phyloP scores from a whole-genome alignment of 2,888 invertebrate genomes.

The Gymnosoma rotundatum region DNA sequence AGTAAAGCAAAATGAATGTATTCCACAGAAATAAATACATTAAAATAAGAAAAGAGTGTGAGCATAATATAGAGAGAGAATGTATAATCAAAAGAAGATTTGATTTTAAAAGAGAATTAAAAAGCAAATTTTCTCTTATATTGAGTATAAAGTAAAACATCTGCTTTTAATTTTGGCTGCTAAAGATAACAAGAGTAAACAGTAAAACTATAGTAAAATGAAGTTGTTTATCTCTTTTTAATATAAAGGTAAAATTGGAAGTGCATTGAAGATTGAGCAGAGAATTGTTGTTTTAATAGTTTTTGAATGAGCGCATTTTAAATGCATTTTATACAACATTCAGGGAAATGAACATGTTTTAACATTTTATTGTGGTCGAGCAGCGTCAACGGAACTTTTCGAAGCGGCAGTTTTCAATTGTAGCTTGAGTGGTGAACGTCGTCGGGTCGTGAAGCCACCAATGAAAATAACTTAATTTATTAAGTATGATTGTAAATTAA shows the following conservation, averaged over 20 bases:
- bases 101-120: constrained; percentile 15
- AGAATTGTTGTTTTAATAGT: constrained; percentile 37
- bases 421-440: constrained; percentile 80
- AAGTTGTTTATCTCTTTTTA: neutral
- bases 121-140: constrained; percentile 11
- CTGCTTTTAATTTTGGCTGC: constrained; percentile 38
- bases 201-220: neutral
- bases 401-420: constrained; percentile 78
- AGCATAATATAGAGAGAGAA: neutral
- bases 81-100: neutral
- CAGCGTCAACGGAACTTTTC: constrained; percentile 69
- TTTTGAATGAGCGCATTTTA: constrained; percentile 68
- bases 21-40: constrained; percentile 56
- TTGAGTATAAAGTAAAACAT: constrained; percentile 52
- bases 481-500: constrained; percentile 39
- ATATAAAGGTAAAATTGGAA: constrained; percentile 11
- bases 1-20: constrained; percentile 62
- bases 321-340: constrained; percentile 52
- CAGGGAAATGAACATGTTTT: constrained; percentile 60
- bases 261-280: constrained; percentile 48
- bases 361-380: constrained; percentile 67
- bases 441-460: constrained; percentile 76
- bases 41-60: neutral
- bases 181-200: neutral
- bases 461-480: constrained; percentile 15